Conservation (phyloP, 2,797 vertebrate genomes). For the Odontamblyopus rebecca region DNA sequence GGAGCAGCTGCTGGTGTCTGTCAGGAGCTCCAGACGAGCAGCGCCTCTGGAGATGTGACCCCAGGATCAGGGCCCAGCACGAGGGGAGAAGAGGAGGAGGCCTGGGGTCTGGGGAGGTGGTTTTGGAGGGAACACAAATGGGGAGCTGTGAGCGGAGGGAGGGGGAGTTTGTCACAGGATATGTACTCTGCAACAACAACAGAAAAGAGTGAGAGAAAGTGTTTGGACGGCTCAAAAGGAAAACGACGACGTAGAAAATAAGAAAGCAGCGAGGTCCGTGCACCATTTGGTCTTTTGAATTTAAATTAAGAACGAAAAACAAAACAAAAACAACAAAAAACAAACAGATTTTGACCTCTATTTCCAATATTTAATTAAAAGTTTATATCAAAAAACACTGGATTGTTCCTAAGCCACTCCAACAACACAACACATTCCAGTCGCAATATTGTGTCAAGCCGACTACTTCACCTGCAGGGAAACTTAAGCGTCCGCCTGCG, state of each 20-base stretch:
- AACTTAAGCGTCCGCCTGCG: not conserved
- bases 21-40: conserved; percentile 26
- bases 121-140: conserved; percentile 11
- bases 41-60: conserved; percentile 39
- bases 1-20: conserved; percentile 60
- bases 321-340: too few relatives aligned
- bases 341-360: too few relatives aligned
- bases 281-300: too few relatives aligned
- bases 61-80: conserved; percentile 1
- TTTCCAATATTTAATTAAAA: too few relatives aligned
- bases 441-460: not conserved
- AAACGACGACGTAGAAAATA: too few relatives aligned
- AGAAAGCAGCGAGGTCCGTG: too few relatives aligned
- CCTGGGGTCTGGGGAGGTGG: not conserved
- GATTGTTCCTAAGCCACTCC: not conserved
- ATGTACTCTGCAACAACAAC: conserved; percentile 10
- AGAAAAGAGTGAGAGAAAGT: conserved; percentile 32
- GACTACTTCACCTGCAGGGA: not conserved
- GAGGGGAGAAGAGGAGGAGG: not conserved
- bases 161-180: conserved; percentile 41
- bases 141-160: not conserved
- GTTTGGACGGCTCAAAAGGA: not conserved
- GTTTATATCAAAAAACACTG: too few relatives aligned
- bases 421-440: not conserved
- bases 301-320: too few relatives aligned